Conservation (phyloP, 2,113 vertebrate species). For the Probosciger aterrimus region DNA sequence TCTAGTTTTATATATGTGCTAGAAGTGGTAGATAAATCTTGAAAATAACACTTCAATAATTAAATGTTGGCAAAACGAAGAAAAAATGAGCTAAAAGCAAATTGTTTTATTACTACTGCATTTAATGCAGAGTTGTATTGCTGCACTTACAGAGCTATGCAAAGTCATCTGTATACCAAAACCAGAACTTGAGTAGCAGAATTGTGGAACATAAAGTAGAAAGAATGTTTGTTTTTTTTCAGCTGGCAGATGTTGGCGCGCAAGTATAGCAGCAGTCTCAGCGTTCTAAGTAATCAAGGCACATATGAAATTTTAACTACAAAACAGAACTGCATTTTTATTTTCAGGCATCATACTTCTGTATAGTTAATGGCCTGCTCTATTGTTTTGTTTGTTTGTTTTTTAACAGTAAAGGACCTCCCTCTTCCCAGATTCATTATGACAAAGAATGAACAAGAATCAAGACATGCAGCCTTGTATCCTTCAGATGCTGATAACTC, state of each 20-base stretch:
- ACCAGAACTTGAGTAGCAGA: background rate
- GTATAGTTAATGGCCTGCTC: background rate
- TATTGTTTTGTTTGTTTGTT: background rate
- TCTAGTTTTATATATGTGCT: background rate
- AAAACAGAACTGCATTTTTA: background rate
- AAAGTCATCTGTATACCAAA: background rate
- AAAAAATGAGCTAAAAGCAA: background rate
- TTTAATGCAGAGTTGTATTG: background rate
- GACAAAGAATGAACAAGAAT: slow-evolving; percentile 93
- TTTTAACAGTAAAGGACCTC: slow-evolving; percentile 89
- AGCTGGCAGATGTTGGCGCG: background rate
- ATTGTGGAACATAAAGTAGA: background rate
- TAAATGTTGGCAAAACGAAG: background rate
- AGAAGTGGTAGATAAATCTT: background rate
- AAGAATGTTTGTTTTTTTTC: background rate
- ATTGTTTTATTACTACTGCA: background rate
- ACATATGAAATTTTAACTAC: background rate
- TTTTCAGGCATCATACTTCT: background rate
- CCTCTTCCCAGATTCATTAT: slow-evolving; percentile 91
- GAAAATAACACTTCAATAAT: background rate
- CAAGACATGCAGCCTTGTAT: slow-evolving; percentile 84
- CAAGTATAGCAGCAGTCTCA: background rate
- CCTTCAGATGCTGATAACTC: slow-evolving; percentile 88
- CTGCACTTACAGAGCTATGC: background rate
- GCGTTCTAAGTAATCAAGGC: background rate